phyloP scores from a whole-genome alignment of 2,113 vertebrate genomes.

The Vulpes lagopus region DNA sequence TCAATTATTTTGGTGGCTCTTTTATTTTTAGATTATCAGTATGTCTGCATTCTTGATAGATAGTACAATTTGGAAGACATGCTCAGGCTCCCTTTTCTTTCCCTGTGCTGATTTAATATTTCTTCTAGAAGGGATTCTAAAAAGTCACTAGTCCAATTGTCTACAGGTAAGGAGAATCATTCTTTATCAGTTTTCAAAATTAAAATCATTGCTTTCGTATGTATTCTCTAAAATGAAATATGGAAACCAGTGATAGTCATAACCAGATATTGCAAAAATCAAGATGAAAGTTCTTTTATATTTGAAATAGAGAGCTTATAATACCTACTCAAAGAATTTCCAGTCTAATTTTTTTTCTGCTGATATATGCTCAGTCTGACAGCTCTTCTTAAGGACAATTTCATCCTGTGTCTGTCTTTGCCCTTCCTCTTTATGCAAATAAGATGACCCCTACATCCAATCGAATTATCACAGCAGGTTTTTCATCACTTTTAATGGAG shows the following conservation, averaged over 20 bases:
- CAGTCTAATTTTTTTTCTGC: background rate
- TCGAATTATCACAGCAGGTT: background rate
- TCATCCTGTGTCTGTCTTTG: background rate
- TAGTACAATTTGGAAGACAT: background rate
- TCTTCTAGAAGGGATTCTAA: background rate
- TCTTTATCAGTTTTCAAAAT: background rate
- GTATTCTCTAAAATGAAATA: constrained; percentile 42
- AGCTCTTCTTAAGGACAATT: background rate
- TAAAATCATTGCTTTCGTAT: constrained; percentile 20
- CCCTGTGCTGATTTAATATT: constrained; percentile 47
- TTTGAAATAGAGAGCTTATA: background rate
- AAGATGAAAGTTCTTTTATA: background rate
- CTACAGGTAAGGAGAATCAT: background rate
- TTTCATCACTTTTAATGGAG: constrained; percentile 17
- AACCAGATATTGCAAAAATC: background rate
- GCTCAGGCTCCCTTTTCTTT: background rate
- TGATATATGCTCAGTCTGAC: background rate
- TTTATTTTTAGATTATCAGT: background rate
- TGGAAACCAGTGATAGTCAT: background rate
- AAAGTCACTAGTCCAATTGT: constrained; percentile 9
- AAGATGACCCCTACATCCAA: background rate
- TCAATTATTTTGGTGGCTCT: background rate
- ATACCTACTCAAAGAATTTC: background rate
- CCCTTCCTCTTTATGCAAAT: background rate
- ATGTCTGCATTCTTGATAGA: background rate